Evolutionary conservation across 2,888 invertebrate genomes (phyloP).

Genomic region (Ctena decussata): DNA sequence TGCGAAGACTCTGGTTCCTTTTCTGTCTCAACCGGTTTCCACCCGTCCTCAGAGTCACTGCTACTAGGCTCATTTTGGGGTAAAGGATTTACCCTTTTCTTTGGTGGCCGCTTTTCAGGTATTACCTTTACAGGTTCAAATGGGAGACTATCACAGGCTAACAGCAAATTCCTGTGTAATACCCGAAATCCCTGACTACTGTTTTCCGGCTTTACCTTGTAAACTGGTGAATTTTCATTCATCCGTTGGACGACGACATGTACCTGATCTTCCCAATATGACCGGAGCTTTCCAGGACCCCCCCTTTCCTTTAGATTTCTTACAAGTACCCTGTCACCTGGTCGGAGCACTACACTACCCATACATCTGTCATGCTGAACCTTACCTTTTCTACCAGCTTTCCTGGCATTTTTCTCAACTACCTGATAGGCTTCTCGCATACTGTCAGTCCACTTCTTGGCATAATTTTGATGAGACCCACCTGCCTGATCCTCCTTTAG

Average conservation of each 20-base stretch:
- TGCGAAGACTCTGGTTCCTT: not conserved
- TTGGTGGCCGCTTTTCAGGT: not conserved
- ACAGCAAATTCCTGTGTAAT: conserved; percentile 17
- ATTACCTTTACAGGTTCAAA: not conserved
- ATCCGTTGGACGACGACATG: not conserved
- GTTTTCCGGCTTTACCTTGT: conserved; percentile 14
- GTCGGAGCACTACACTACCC: not conserved
- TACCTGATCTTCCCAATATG: conserved; percentile 23
- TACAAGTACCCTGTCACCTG: conserved; percentile 25
- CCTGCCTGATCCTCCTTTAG: not conserved
- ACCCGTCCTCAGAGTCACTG: not conserved
- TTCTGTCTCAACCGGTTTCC: not conserved
- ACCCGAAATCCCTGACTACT: not conserved
- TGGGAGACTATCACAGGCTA: conserved; percentile 12
- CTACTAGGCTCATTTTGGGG: not conserved
- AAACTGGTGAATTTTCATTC: not conserved
- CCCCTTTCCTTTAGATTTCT: conserved; percentile 2
- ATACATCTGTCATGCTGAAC: not conserved
- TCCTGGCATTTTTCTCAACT: not conserved
- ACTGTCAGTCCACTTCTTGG: conserved; percentile 5
- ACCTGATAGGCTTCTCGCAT: conserved; percentile 24
- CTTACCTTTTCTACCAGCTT: not conserved
- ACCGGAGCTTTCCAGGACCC: conserved; percentile 16
- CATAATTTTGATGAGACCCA: not conserved
- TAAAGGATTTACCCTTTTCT: not conserved